Percentiles rank a stretch among this genome's conserved stretches.
phyloP scores from a whole-genome alignment of 2,797 vertebrate genomes.

The Cyprinodon diabolis region DNA sequence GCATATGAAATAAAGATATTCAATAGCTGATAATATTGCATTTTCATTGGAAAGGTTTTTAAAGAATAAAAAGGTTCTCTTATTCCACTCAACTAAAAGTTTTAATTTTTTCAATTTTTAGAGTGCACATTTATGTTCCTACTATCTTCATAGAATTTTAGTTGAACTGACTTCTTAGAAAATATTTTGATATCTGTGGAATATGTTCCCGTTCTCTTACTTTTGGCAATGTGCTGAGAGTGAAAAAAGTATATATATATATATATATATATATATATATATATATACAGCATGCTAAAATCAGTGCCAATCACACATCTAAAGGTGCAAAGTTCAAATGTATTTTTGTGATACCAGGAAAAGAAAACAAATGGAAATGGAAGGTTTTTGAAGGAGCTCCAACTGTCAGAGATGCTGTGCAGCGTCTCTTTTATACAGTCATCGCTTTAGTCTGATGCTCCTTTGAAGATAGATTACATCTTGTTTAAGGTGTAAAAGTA shows the following conservation, averaged over 20 bases:
- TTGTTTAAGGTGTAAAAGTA: constrained; percentile 71
- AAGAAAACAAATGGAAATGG: constrained; percentile 38
- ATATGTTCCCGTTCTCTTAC: constrained; percentile 34
- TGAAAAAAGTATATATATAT: constrained; percentile 43
- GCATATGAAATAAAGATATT: constrained; percentile 22
- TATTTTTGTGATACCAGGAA: constrained; percentile 55
- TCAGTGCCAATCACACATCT: constrained; percentile 65
- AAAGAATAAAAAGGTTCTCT: constrained; percentile 41
- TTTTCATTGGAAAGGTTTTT: constrained; percentile 40
- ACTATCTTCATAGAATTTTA: constrained; percentile 44
- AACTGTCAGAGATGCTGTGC: constrained; percentile 53
- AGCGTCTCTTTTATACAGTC: constrained; percentile 67
- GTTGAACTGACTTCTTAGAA: constrained; percentile 39
- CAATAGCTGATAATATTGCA: constrained; percentile 43
- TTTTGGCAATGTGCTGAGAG: constrained; percentile 45
- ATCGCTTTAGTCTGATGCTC: constrained; percentile 50
- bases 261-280: too few relatives aligned
- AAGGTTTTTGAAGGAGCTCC: constrained; percentile 59
- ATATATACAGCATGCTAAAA: constrained; percentile 51
- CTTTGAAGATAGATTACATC: constrained; percentile 73
- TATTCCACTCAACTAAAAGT: constrained; percentile 39
- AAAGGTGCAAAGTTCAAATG: constrained; percentile 56
- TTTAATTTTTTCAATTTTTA: constrained; percentile 65
- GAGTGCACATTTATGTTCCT: constrained; percentile 54
- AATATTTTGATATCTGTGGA: constrained; percentile 42